Evolutionary conservation across 2,888 invertebrate species (phyloP), one percentile per base, ranked within the genome.

Genomic region (Pasiphila rectangulata): DNA sequence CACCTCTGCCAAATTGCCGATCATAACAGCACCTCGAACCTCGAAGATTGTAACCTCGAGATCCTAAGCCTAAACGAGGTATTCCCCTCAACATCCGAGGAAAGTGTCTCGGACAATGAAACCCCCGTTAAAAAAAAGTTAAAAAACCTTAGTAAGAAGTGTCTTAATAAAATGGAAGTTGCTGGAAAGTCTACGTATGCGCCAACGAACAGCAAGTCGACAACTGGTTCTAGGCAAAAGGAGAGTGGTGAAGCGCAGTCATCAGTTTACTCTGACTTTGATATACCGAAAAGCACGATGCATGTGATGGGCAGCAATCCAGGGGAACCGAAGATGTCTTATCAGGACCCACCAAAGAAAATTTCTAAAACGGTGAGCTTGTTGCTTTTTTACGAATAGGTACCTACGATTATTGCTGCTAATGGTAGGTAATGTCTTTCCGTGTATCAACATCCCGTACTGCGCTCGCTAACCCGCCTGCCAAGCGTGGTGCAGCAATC

Each of bases 41-140:
- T 79, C 6, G 85, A 83, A 9, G 84, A 84, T 57, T 86, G 86
- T 57, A 86, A 86, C 64, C 69, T 88, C 6, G 87, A 88, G 69
- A 81, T 87, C 4, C 64, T 88, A 15, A 87, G 83, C 46, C 68
- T 84, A 2, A 88, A 86, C 65, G 83, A 86, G 56, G 85, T 85
- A 0, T 88, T 87, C 56, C 86, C 87, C 4, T 84, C 86, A 1
- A 87, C 87, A 1, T 88, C 88, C n/a, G 87, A 88, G 51, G 87
- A 88, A 49, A 88, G 87, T 51, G 59, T 85, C 19, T 80, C 83
- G 1, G 84, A 82, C n/a, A 86, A 87, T 46, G 83, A 80, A 13
- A 57, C 72, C 1, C 72, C 77, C 0, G 63, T 70, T 6, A 73
- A 71, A 38, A 75, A 72, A 54, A 75, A 69, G 38, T 57, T 67